Conservation (phyloP, 2,888 invertebrate species). For the Bombylius discolor region DNA sequence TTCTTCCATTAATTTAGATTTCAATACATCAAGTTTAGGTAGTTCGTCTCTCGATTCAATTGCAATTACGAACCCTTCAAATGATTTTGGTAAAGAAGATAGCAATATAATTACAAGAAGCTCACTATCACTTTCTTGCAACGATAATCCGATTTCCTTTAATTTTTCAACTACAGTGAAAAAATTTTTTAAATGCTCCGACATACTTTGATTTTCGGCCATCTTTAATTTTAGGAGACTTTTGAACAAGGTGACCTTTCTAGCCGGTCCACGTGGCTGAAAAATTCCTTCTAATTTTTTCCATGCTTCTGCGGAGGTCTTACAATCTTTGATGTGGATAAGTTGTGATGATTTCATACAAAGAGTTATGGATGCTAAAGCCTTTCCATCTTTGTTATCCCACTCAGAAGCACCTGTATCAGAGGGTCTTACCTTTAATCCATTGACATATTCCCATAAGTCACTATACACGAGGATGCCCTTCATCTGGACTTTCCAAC, state of each 20-base stretch:
- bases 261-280: neutral
- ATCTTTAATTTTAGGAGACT: neutral
- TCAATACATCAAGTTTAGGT: constrained; percentile 4
- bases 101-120: neutral
- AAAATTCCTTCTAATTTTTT: neutral
- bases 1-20: constrained; percentile 9
- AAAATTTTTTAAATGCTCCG: neutral
- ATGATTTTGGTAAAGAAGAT: constrained; percentile 12
- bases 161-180: neutral
- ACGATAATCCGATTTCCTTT: neutral
- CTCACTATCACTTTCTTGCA: neutral
- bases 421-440: no score
- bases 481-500: no score
- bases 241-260: neutral
- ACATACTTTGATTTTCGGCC: neutral
- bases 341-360: no score
- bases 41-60: constrained; percentile 13
- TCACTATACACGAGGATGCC: no score
- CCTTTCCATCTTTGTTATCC: no score
- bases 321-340: no score
- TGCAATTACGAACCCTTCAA: constrained; percentile 14
- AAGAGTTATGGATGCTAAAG: no score
- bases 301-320: no score
- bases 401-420: no score
- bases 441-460: no score